These are phyloP conservation scores for Corvus moneduloides DNA, from an alignment of 2,113 vertebrate genomes.

Conservation along the genomic window DNA sequence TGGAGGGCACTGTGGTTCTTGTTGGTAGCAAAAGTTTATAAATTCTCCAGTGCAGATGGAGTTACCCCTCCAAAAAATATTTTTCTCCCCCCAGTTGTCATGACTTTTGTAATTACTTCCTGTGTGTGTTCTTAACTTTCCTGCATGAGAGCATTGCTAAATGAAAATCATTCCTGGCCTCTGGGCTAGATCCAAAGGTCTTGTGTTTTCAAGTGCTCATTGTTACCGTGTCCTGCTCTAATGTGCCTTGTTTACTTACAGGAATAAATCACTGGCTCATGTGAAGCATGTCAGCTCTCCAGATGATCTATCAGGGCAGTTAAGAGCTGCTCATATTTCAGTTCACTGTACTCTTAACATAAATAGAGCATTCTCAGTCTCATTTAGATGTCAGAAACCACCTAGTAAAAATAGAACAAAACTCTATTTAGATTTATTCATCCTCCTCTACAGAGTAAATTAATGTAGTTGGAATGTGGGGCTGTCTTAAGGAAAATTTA, in stretches of 20 bases:
- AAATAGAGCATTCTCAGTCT: background rate
- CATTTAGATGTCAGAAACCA: background rate
- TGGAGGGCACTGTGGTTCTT: background rate
- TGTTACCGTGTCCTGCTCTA: background rate
- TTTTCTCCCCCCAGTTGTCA: background rate
- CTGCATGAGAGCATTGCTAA: background rate
- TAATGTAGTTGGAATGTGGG: background rate
- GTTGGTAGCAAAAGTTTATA: background rate
- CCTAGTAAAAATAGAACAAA: background rate
- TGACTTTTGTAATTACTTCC: background rate
- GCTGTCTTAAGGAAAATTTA: background rate
- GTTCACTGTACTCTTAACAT: background rate
- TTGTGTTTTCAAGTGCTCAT: background rate
- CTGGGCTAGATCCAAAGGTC: background rate
- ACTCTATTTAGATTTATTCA: background rate
- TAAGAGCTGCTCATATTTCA: constrained; percentile 16
- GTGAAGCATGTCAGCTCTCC: background rate
- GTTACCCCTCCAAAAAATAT: background rate
- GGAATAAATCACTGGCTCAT: constrained; percentile 32
- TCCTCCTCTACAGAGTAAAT: background rate
- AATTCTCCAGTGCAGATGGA: background rate
- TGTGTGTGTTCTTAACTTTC: background rate
- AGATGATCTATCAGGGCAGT: background rate
- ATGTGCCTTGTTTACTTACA: background rate
- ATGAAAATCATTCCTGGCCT: background rate